Conservation (phyloP, 2,888 invertebrate genomes). For the Hipparchia sbordonii region DNA sequence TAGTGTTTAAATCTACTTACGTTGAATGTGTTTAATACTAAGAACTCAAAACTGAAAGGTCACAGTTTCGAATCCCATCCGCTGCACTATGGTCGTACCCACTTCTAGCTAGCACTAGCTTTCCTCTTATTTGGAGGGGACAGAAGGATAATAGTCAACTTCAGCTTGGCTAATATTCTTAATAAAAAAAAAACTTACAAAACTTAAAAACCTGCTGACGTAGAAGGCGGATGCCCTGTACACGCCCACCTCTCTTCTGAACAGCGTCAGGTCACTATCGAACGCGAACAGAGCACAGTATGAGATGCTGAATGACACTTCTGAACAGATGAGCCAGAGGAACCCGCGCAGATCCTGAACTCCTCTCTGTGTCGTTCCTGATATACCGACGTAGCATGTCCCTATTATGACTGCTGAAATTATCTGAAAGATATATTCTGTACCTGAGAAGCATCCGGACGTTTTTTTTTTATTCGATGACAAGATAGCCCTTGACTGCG, state of each 20-base stretch:
- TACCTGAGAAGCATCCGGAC: too few species aligned
- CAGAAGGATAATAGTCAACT: too few species aligned
- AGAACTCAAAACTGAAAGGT: too few species aligned
- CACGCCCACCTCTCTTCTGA: conserved; percentile 70
- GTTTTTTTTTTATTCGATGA: too few species aligned
- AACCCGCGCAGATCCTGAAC: conserved; percentile 74
- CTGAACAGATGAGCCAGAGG: conserved; percentile 77
- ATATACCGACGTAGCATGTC: conserved; percentile 67
- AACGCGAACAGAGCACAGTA: conserved; percentile 75
- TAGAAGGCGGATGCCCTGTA: conserved; percentile 74
- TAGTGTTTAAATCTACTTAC: too few species aligned
- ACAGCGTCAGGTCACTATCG: conserved; percentile 66
- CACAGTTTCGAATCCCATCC: too few species aligned
- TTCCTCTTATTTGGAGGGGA: too few species aligned
- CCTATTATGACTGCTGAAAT: conserved; percentile 70
- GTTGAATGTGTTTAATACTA: too few species aligned
- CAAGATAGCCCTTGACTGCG: too few species aligned
- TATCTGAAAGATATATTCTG: conserved; percentile 50
- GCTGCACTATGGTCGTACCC: too few species aligned
- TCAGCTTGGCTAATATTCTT: too few species aligned
- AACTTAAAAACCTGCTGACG: conserved; percentile 60
- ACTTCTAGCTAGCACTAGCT: too few species aligned
- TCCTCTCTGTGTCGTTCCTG: conserved; percentile 72
- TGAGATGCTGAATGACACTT: conserved; percentile 71
- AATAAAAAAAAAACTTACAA: conserved; percentile 54